Evolutionary conservation across 2,113 vertebrate species (phyloP), one percentile per base, ranked within the genome.

Genomic region (Equus przewalskii): DNA sequence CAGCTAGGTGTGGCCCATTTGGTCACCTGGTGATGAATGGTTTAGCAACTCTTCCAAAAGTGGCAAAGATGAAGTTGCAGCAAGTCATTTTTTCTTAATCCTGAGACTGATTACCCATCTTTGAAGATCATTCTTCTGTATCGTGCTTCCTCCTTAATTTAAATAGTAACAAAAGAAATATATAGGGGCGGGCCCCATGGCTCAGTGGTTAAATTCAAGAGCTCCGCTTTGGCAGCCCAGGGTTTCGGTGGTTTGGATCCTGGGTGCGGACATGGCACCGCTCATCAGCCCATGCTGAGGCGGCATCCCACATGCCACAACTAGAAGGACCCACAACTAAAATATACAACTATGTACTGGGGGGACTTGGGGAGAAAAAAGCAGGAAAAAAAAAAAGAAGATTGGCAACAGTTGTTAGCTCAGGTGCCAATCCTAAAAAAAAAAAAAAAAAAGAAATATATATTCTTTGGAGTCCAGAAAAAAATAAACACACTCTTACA

Each of bases 401-500:
- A 41, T 41, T 41, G 36, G 36, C 36, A 41, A 41, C 36, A 41
- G 36, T 41, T 41, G 36, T 41, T 41, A 41, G 36, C 36, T 41
- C 36, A 41, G 36, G 36, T 41, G 36, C 36, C 36, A 41, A 41
- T 41, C 36, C 36, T 41, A 69, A 83, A 79, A 84, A 33, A 93
- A 56, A 69, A 83, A 79, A 84, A 33, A 93, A 56, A 69, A 83
- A 79, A 84, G 41, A 93, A 56, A 82, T 36, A 78, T 6, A 28
- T 54, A 90, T 72, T 89, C 24, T 80, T 90, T 67, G 28, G 51
- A 79, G 22, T 49, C 41, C 36, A 91, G 46, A 84, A 88, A 67
- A 60, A 96, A 95, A 89, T 70, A 78, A 79, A 46, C 6, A 44
- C 44, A 4, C 82, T 64, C 67, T 83, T 69, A 94, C 91, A 94